Percentiles rank a stretch among this genome's conserved stretches.
These are phyloP conservation scores for Coluber constrictor DNA, from an alignment of 2,797 vertebrate species.

Conservation along the genomic window DNA sequence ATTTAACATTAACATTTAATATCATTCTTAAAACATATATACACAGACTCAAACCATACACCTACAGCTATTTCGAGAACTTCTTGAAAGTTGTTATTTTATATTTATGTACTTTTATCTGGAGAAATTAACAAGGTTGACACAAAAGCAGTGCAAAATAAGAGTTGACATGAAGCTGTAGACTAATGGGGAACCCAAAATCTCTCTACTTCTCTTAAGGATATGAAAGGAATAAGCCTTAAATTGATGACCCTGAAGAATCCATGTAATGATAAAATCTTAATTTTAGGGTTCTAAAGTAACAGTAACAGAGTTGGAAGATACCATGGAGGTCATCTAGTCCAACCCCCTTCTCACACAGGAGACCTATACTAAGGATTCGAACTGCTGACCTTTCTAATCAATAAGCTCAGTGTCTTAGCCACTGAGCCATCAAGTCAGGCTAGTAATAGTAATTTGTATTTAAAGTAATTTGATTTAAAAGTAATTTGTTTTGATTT, in stretches of 20 bases:
- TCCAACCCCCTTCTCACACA: too few species aligned
- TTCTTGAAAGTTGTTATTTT: not conserved
- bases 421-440: too few species aligned
- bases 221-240: not conserved
- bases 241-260: not conserved
- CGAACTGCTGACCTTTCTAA: too few species aligned
- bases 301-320: too few species aligned
- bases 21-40: not conserved
- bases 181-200: not conserved
- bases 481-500: too few species aligned
- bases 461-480: too few species aligned
- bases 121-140: not conserved
- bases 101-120: not conserved
- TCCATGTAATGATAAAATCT: not conserved
- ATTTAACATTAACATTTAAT: too few species aligned
- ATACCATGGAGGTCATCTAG: too few species aligned
- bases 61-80: not conserved
- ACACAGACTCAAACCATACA: not conserved
- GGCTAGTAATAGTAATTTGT: too few species aligned
- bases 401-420: too few species aligned
- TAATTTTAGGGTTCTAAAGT: not conserved
- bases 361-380: too few species aligned
- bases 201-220: not conserved
- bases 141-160: not conserved
- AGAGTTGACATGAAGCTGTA: not conserved